These are phyloP conservation scores for Etheostoma nigrum DNA, from an alignment of 2,797 vertebrate species.

Conservation along the genomic window DNA sequence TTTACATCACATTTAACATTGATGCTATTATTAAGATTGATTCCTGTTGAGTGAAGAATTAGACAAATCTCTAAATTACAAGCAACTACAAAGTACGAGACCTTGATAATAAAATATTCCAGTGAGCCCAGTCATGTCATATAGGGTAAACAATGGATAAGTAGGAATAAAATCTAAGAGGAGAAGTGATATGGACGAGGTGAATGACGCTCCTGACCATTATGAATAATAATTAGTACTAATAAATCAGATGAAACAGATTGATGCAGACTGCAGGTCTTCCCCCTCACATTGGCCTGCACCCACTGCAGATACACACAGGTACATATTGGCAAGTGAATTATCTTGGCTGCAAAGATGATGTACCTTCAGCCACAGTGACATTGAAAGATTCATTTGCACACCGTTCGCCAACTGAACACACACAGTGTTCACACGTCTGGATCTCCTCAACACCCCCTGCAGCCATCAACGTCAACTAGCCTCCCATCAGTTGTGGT, in stretches of 20 bases:
- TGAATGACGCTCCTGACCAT: not conserved
- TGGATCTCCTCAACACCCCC: constrained; percentile 65
- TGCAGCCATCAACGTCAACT: constrained; percentile 65
- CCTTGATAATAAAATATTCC: not conserved
- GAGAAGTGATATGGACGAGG: not conserved
- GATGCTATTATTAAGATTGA: not conserved
- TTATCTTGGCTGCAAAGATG: constrained; percentile 79
- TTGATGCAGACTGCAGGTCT: constrained; percentile 14
- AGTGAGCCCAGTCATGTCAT: not conserved
- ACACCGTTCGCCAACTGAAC: constrained; percentile 58
- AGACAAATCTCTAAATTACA: not conserved
- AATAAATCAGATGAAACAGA: constrained; percentile 27
- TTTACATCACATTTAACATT: not conserved
- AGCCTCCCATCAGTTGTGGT: constrained; percentile 50
- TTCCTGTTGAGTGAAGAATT: no score
- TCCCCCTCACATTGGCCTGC: constrained; percentile 9
- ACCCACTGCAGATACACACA: constrained; percentile 29
- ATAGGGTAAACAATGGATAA: not conserved
- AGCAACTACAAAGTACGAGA: not conserved
- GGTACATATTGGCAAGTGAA: constrained; percentile 67
- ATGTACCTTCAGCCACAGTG: constrained; percentile 79
- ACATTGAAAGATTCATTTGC: constrained; percentile 83
- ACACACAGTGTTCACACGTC: constrained; percentile 27
- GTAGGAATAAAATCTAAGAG: not conserved
- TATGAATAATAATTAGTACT: constrained; percentile 35